Evolutionary conservation across 2,888 invertebrate species (phyloP).

Genomic region (Aethes cnicana): DNA sequence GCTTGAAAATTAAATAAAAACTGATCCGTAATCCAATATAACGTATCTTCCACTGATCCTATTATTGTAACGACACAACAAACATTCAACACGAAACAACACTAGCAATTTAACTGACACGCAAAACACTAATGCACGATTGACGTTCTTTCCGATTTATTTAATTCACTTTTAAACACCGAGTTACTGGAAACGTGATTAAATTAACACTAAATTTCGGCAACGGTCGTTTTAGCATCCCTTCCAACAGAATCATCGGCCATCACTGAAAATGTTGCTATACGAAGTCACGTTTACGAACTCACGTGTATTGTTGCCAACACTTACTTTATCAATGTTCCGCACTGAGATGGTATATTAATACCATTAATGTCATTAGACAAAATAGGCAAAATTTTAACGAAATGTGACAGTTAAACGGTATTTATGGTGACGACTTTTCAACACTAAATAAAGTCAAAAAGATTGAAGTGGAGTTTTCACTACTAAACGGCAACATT

Average conservation of each 20-base stretch:
- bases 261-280: conserved; percentile 71
- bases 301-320: conserved; percentile 62
- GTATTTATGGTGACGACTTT: too few species aligned
- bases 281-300: conserved; percentile 62
- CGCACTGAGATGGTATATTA: too few species aligned
- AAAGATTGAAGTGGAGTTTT: too few species aligned
- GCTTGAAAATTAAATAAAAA: conserved; percentile 65
- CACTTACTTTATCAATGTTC: too few species aligned
- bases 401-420: too few species aligned
- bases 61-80: conserved; percentile 75
- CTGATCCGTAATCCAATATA: conserved; percentile 78
- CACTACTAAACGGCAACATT: too few species aligned
- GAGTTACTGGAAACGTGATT: conserved; percentile 64
- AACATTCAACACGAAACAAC: conserved; percentile 67
- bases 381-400: too few species aligned
- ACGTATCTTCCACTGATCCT: conserved; percentile 73
- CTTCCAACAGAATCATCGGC: conserved; percentile 73
- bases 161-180: conserved; percentile 61
- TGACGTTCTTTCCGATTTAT: conserved; percentile 49
- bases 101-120: conserved; percentile 63
- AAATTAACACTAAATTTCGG: conserved; percentile 69
- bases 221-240: conserved; percentile 60
- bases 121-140: conserved; percentile 60
- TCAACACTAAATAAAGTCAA: too few species aligned
- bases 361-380: too few species aligned